Percentiles rank a stretch among this genome's conserved stretches.
These are phyloP conservation scores for Macroglossus sobrinus DNA, from an alignment of 2,113 vertebrate species.

Conservation along the genomic window DNA sequence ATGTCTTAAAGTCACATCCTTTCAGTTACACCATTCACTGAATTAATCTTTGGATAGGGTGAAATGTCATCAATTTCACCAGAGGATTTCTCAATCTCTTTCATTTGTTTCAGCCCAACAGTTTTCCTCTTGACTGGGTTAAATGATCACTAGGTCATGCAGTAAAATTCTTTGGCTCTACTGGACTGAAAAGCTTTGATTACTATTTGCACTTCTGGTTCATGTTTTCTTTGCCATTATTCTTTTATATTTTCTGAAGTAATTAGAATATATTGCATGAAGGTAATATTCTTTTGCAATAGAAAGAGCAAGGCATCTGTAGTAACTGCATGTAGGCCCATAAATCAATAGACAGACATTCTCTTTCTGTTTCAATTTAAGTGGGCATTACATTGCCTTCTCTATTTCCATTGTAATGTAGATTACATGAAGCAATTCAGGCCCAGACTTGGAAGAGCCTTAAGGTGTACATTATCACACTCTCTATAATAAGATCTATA, in stretches of 20 bases:
- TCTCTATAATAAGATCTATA: not conserved
- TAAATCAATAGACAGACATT: not conserved
- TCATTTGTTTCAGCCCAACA: slow-evolving; percentile 25
- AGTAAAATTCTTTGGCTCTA: slow-evolving; percentile 38
- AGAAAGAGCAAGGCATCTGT: not conserved
- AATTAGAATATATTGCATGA: slow-evolving; percentile 10
- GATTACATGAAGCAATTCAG: not conserved
- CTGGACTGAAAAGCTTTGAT: slow-evolving; percentile 23
- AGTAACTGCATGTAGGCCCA: not conserved
- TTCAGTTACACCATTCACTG: not conserved
- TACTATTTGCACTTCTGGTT: not conserved
- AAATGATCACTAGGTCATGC: slow-evolving; percentile 15
- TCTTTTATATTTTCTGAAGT: slow-evolving; percentile 20
- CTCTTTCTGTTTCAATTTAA: not conserved
- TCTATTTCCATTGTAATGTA: not conserved
- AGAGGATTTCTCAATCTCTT: slow-evolving; percentile 41
- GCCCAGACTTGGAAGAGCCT: not conserved
- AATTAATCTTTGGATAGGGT: slow-evolving; percentile 54
- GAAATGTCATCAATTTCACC: slow-evolving; percentile 8
- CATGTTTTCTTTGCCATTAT: not conserved
- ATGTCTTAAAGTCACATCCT: not conserved
- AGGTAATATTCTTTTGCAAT: not conserved
- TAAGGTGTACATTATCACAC: not conserved
- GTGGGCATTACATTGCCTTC: not conserved
- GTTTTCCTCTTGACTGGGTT: slow-evolving; percentile 12